These are phyloP conservation scores for Nasonia vitripennis DNA, from an alignment of 1,140 invertebrate genomes.

Conservation along the genomic window DNA sequence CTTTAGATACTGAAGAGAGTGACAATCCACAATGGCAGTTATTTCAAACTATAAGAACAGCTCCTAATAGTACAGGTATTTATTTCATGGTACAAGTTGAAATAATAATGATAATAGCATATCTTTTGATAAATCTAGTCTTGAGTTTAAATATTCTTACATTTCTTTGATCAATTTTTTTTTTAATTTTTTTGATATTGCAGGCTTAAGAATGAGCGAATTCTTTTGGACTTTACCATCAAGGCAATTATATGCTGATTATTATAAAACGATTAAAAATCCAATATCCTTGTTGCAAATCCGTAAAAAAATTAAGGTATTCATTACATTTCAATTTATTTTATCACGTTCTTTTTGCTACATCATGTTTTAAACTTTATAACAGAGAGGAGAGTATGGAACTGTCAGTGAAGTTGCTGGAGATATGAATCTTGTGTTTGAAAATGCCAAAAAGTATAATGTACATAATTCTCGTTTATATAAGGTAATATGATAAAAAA, in stretches of 20 bases:
- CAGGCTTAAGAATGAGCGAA: slow-evolving; percentile 85
- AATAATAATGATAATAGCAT: slow-evolving; percentile 18
- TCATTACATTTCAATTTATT: slow-evolving; percentile 23
- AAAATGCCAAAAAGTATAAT: slow-evolving; percentile 98
- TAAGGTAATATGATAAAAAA: slow-evolving; percentile 76
- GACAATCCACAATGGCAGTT: slow-evolving; percentile 88
- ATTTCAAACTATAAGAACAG: slow-evolving; percentile 85
- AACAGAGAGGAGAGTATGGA: slow-evolving; percentile 86
- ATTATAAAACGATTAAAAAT: slow-evolving; percentile 97
- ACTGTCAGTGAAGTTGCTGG: slow-evolving; percentile 92
- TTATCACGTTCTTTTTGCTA: slow-evolving; percentile 31
- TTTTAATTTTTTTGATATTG: slow-evolving; percentile 27
- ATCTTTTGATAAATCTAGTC: background rate
- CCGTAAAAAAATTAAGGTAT: slow-evolving; percentile 89
- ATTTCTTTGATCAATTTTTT: background rate
- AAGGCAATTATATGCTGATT: slow-evolving; percentile 94
- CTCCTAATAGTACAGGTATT: slow-evolving; percentile 80
- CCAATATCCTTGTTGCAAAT: slow-evolving; percentile 97
- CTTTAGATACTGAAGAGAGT: slow-evolving; percentile 78
- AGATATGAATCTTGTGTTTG: slow-evolving; percentile 98
- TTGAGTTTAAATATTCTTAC: too few relatives aligned
- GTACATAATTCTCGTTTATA: slow-evolving; percentile 90
- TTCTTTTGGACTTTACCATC: slow-evolving; percentile 96
- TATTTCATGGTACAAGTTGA: slow-evolving; percentile 16
- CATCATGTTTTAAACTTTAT: slow-evolving; percentile 50